These are phyloP conservation scores for Acutogordius australiensis DNA, from an alignment of 2,888 invertebrate genomes.

Conservation along the genomic window DNA sequence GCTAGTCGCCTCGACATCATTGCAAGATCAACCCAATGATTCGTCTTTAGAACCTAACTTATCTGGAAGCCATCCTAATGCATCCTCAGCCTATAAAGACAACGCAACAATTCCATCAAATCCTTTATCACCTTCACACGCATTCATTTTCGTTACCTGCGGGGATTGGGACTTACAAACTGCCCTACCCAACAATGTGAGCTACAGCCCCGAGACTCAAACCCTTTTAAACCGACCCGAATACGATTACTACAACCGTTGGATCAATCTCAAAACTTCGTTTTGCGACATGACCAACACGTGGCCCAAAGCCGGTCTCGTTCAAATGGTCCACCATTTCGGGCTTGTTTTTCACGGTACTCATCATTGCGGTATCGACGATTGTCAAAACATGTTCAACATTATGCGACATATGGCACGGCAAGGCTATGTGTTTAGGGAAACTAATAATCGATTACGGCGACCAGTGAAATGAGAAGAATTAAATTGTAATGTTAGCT, in stretches of 20 bases:
- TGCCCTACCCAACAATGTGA: constrained; percentile 14
- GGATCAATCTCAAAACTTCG: constrained; percentile 32
- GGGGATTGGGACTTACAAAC: constrained; percentile 31
- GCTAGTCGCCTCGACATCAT: too few relatives aligned
- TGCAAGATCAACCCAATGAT: too few relatives aligned
- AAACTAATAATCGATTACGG: too few relatives aligned
- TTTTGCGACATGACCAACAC: constrained; percentile 21
- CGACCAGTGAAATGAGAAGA: too few relatives aligned
- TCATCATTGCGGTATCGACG: constrained; percentile 29
- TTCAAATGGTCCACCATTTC: constrained; percentile 22
- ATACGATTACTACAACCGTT: constrained; percentile 25
- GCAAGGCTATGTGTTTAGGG: constrained; percentile 16
- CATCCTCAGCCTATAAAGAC: too few relatives aligned
- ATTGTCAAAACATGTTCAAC: constrained; percentile 25
- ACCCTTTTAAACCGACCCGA: constrained; percentile 12
- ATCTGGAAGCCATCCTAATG: too few relatives aligned
- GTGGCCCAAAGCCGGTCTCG: constrained; percentile 24
- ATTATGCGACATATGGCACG: constrained; percentile 20
- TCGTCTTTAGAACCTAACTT: too few relatives aligned
- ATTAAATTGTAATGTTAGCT: too few relatives aligned
- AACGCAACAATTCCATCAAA: too few relatives aligned
- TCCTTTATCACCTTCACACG: too few relatives aligned
- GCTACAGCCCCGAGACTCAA: neutral
- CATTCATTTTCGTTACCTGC: constrained; percentile 34
- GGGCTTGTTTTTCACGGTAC: constrained; percentile 23